Evolutionary conservation across 2,113 vertebrate species (phyloP).

Genomic region (Aptenodytes patagonicus): DNA sequence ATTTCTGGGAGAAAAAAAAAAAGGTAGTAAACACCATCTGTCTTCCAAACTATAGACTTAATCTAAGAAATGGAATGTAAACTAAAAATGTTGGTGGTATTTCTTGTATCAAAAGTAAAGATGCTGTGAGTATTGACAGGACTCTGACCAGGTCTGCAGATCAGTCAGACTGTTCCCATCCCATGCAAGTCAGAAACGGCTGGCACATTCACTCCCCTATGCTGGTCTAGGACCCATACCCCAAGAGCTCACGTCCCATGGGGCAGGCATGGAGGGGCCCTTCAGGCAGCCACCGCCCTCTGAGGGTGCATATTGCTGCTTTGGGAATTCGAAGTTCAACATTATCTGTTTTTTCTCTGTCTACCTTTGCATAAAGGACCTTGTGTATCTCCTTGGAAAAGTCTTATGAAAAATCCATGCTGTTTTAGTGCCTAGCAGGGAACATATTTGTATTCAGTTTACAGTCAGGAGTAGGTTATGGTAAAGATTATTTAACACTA

Average conservation of each 20-base stretch:
- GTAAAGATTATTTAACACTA: slow-evolving; percentile 11
- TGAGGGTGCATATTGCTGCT: background rate
- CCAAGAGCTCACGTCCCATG: fast-evolving
- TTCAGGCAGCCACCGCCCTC: background rate
- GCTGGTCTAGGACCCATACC: fast-evolving
- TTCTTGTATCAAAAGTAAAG: background rate
- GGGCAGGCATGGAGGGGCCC: background rate
- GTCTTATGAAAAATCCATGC: background rate
- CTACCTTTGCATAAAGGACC: background rate
- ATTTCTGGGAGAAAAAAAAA: background rate
- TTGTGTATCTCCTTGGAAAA: background rate
- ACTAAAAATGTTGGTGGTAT: background rate
- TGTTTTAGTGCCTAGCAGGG: background rate
- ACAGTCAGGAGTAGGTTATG: background rate
- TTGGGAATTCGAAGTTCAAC: background rate
- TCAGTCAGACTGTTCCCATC: background rate
- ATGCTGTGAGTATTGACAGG: background rate
- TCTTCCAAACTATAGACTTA: background rate
- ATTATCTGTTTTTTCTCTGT: background rate
- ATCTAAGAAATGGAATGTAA: background rate
- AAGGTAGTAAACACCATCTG: background rate
- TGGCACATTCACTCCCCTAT: fast-evolving
- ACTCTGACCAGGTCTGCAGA: background rate
- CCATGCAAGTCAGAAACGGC: fast-evolving
- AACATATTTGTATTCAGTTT: background rate